phyloP scores from a whole-genome alignment of 30 jellyfish, hydroid and myxozoan species.

The Aurelia coerulea region DNA sequence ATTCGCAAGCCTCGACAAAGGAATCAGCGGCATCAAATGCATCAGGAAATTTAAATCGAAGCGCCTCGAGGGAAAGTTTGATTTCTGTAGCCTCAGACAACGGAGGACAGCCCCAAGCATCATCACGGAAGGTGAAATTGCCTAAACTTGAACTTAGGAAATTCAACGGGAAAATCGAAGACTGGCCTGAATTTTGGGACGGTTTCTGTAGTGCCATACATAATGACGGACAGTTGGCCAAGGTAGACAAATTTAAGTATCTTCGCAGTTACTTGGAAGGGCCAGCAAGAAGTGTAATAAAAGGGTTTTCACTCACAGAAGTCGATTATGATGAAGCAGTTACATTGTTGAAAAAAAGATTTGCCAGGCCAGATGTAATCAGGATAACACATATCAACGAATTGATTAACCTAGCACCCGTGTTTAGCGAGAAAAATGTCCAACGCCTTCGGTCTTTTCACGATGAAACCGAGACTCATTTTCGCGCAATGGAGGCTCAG shows the following conservation, averaged over 20 bases:
- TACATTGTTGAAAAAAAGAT: too few relatives aligned
- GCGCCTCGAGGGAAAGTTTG: constrained; percentile 38
- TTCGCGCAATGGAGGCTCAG: too few relatives aligned
- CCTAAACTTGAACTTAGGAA: constrained; percentile 36
- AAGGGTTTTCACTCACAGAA: constrained; percentile 19
- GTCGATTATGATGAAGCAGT: too few relatives aligned
- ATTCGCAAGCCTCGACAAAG: constrained; percentile 23
- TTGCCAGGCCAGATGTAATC: constrained; percentile 51
- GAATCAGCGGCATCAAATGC: constrained; percentile 5
- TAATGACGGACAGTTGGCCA: constrained; percentile 29
- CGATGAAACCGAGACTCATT: too few relatives aligned
- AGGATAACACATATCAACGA: constrained; percentile 18
- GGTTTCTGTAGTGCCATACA: constrained; percentile 59
- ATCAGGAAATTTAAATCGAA: too few relatives aligned
- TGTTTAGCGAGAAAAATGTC: constrained; percentile 39
- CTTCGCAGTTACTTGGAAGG: constrained; percentile 45
- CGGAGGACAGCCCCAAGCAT: constrained; percentile 60
- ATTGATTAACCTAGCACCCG: constrained; percentile 38
- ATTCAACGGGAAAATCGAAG: too few relatives aligned
- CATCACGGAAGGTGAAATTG: constrained; percentile 53
- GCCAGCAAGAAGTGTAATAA: constrained; percentile 50
- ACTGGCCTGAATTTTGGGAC: constrained; percentile 70
- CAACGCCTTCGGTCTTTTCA: constrained; percentile 44
- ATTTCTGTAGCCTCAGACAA: constrained; percentile 19
- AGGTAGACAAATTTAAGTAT: constrained; percentile 41